Conservation (phyloP, 2,113 vertebrate species). For the Lampris incognitus region DNA sequence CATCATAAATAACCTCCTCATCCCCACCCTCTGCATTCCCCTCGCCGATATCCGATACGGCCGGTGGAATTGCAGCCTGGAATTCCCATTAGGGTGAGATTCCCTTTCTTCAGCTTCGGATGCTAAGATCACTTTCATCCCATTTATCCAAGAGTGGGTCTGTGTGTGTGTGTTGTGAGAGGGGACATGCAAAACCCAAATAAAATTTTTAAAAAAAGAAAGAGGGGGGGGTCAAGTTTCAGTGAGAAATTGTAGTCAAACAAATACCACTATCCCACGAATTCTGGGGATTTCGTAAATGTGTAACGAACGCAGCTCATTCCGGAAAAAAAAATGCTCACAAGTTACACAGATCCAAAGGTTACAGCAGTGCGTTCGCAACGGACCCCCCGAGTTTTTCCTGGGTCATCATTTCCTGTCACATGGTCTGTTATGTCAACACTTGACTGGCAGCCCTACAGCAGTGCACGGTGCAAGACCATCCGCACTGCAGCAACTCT, state of each 20-base stretch:
- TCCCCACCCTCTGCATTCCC: not conserved
- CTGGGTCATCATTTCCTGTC: slow-evolving; percentile 7
- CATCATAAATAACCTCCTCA: slow-evolving; percentile 40
- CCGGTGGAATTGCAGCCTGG: slow-evolving; percentile 31
- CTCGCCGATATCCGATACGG: slow-evolving; percentile 14
- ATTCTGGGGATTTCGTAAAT: too few relatives aligned
- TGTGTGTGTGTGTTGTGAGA: not conserved
- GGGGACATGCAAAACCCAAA: too few relatives aligned
- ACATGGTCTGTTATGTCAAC: slow-evolving; percentile 21
- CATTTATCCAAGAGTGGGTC: slow-evolving; percentile 5
- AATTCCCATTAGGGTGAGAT: slow-evolving; percentile 51
- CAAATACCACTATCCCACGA: too few relatives aligned
- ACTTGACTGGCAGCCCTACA: slow-evolving; percentile 13
- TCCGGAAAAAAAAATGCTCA: not conserved
- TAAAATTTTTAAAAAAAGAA: too few relatives aligned
- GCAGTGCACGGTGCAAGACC: slow-evolving; percentile 24
- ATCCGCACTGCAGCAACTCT: slow-evolving; percentile 27
- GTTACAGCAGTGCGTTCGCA: not conserved
- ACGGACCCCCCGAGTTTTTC: not conserved
- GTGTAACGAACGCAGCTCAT: not conserved
- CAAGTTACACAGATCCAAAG: not conserved
- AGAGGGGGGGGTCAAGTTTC: not conserved
- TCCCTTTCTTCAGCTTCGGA: slow-evolving; percentile 10
- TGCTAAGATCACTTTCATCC: slow-evolving; percentile 32
- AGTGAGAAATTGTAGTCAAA: not conserved